Evolutionary conservation across 2,113 vertebrate genomes (phyloP).

Genomic region (Dendrocopos noguchii): DNA sequence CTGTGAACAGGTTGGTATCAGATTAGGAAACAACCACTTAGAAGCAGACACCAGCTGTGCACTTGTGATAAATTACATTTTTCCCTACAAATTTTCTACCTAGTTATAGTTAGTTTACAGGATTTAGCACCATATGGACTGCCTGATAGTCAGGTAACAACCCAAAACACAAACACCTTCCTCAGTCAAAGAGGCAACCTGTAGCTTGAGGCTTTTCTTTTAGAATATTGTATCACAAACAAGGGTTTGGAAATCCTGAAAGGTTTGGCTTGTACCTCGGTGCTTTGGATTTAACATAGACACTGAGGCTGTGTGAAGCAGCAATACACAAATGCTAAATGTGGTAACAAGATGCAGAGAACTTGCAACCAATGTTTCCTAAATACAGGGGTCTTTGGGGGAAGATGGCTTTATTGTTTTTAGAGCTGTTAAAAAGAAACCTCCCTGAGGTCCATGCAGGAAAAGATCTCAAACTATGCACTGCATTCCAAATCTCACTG

Average conservation of each 20-base stretch:
- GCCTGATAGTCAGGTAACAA: slow-evolving; percentile 33
- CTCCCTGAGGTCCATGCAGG: background rate
- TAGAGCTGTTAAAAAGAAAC: background rate
- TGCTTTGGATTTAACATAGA: slow-evolving; percentile 36
- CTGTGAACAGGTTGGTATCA: slow-evolving; percentile 68
- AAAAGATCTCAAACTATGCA: background rate
- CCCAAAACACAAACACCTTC: background rate
- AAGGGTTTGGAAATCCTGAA: slow-evolving; percentile 53
- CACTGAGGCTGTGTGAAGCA: slow-evolving; percentile 41
- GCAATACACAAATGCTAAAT: slow-evolving; percentile 45
- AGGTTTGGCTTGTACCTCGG: slow-evolving; percentile 52
- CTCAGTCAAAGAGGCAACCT: slow-evolving; percentile 25
- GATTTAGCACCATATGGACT: slow-evolving; percentile 74
- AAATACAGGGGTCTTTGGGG: background rate
- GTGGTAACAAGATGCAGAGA: slow-evolving; percentile 4
- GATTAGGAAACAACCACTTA: slow-evolving; percentile 77
- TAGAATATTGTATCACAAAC: slow-evolving; percentile 8
- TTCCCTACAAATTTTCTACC: slow-evolving; percentile 72
- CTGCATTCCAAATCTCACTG: background rate
- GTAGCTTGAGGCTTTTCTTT: slow-evolving; percentile 48
- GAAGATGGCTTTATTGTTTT: background rate
- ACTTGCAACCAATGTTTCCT: background rate
- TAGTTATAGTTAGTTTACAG: slow-evolving; percentile 72
- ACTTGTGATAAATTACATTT: slow-evolving; percentile 76
- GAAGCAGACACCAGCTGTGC: slow-evolving; percentile 73